Percentiles rank a stretch among this genome's conserved stretches.
These are phyloP conservation scores for Hippocampus barbouri DNA, from an alignment of 2,113 vertebrate genomes.

Conservation along the genomic window DNA sequence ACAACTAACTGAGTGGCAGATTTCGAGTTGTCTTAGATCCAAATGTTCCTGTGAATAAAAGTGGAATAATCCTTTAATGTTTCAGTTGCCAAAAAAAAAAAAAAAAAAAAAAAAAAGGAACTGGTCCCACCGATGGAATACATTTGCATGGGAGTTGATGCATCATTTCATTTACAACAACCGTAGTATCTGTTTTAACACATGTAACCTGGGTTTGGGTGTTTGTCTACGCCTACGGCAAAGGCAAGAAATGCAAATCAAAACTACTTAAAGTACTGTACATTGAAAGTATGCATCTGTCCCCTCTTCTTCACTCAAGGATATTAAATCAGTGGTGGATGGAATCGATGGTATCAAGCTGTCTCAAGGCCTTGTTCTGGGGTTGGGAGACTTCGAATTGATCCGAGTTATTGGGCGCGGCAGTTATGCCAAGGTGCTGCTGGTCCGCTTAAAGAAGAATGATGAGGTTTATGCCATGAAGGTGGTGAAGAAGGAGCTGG, in stretches of 20 bases:
- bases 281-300: neutral
- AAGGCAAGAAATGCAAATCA: neutral
- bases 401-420: constrained; percentile 94
- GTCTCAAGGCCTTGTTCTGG: constrained; percentile 85
- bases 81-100: too few relatives aligned
- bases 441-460: constrained; percentile 95
- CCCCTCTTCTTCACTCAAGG: constrained; percentile 60
- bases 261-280: neutral
- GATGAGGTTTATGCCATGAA: constrained; percentile 96
- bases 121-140: too few relatives aligned
- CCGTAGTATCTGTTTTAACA: too few relatives aligned
- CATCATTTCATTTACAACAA: too few relatives aligned
- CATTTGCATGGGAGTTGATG: too few relatives aligned
- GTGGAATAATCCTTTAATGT: too few relatives aligned
- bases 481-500: constrained; percentile 98
- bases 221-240: too few relatives aligned
- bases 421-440: constrained; percentile 96
- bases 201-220: too few relatives aligned
- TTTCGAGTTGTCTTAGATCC: too few relatives aligned
- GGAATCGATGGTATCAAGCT: constrained; percentile 93
- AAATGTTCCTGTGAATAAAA: too few relatives aligned
- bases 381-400: constrained; percentile 93
- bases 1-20: too few relatives aligned
- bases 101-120: too few relatives aligned
- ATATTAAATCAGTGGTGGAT: constrained; percentile 90